These are phyloP conservation scores for Cheilosia scutellata DNA, from an alignment of 2,888 invertebrate species.

Conservation along the genomic window DNA sequence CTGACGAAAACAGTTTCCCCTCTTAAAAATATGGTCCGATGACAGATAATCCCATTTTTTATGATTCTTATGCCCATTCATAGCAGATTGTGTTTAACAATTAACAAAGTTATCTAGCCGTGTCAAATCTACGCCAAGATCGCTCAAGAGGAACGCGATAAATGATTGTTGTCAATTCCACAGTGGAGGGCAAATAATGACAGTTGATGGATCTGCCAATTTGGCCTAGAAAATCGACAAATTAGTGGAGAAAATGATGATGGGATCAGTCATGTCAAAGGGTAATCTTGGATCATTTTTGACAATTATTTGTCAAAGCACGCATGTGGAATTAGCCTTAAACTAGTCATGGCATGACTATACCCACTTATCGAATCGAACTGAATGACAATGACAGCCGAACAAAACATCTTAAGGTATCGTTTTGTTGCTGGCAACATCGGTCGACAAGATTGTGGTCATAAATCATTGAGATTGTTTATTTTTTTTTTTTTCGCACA, in stretches of 20 bases:
- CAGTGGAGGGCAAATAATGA: conserved; percentile 24
- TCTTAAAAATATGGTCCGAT: conserved; percentile 11
- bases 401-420: not conserved
- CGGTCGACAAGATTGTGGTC: not conserved
- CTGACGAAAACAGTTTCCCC: not conserved
- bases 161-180: conserved; percentile 15
- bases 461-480: not conserved
- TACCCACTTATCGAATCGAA: no score
- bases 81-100: conserved; percentile 31
- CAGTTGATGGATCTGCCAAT: conserved; percentile 39
- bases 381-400: no score
- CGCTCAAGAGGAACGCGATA: conserved; percentile 49
- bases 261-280: conserved; percentile 31
- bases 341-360: not conserved
- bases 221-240: conserved; percentile 23
- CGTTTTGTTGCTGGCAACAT: not conserved
- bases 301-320: conserved; percentile 13
- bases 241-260: not conserved
- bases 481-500: not conserved
- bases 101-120: conserved; percentile 43
- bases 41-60: conserved; percentile 51
- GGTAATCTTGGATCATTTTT: conserved; percentile 34
- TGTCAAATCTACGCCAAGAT: conserved; percentile 39
- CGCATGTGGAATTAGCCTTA: conserved; percentile 10
- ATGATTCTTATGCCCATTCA: conserved; percentile 44